Conservation (phyloP, 2,797 vertebrate species). For the Australoheros facetus region DNA sequence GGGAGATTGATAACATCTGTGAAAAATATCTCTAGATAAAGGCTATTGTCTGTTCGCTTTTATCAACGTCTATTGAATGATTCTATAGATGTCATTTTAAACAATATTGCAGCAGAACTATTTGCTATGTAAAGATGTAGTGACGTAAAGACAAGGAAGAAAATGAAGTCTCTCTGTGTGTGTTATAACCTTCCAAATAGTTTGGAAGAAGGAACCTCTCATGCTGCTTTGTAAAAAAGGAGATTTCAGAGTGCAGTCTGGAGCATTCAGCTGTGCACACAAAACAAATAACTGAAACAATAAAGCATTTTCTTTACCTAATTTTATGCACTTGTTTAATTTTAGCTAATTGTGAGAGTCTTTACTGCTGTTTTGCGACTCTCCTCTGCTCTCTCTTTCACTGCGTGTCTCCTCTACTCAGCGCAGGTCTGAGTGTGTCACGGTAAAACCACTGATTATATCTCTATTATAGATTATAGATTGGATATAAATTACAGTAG, state of each 20-base stretch:
- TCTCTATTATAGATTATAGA: neutral
- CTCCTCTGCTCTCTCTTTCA: neutral
- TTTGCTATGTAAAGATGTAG: neutral
- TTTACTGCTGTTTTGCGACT: neutral
- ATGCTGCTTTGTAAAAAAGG: neutral
- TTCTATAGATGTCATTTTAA: neutral
- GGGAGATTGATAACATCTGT: slow-evolving; percentile 48
- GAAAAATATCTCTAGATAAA: slow-evolving; percentile 37
- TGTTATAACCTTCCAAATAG: neutral
- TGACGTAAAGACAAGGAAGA: neutral
- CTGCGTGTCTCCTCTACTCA: neutral
- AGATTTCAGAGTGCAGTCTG: neutral
- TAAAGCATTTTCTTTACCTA: neutral
- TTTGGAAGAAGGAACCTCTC: neutral
- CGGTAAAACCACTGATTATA: neutral
- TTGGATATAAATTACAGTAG: neutral
- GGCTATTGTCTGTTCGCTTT: slow-evolving; percentile 19
- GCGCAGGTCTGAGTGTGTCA: neutral
- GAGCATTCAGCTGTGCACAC: too few relatives aligned
- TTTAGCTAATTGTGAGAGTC: neutral
- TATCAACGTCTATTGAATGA: neutral
- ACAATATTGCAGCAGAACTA: neutral
- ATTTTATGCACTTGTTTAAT: neutral
- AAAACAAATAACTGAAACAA: too few relatives aligned
- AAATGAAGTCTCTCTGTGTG: neutral